Conservation (phyloP, 2,797 vertebrate genomes). For the Dallia pectoralis region DNA sequence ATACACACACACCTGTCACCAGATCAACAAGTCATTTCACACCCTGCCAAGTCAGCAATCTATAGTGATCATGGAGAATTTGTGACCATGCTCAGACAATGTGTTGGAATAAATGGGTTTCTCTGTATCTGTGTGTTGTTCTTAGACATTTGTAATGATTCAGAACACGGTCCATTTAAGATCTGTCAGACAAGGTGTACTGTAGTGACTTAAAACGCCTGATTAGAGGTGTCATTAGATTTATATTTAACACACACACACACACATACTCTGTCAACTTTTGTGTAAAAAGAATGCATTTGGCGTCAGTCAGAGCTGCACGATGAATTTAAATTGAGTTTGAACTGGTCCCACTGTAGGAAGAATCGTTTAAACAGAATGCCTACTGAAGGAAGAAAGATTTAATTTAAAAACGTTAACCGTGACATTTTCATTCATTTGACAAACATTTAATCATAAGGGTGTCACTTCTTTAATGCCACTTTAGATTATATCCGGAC, state of each 20-base stretch:
- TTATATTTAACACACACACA: background rate
- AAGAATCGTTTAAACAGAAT: too few species aligned
- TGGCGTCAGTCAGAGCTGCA: too few species aligned
- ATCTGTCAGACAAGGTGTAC: background rate
- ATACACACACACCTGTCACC: constrained; percentile 1
- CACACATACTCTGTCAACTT: background rate
- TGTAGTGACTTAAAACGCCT: background rate
- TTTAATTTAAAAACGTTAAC: too few species aligned
- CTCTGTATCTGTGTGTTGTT: constrained; percentile 12
- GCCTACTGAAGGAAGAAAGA: too few species aligned
- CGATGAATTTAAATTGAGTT: too few species aligned
- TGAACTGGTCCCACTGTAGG: too few species aligned
- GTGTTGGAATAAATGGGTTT: background rate
- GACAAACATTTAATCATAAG: too few species aligned
- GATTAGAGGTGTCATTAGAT: background rate
- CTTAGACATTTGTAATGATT: background rate
- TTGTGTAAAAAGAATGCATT: background rate
- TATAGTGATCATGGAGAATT: constrained; percentile 46
- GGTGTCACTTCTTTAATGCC: too few species aligned
- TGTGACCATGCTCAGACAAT: background rate
- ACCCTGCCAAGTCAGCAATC: constrained; percentile 50
- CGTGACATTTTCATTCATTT: too few species aligned
- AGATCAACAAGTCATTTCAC: constrained; percentile 35
- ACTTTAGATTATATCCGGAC: too few species aligned
- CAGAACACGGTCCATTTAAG: background rate